These are phyloP conservation scores for Anthopleura sola DNA, from an alignment of 64 coral and sea anemone species.

Conservation along the genomic window DNA sequence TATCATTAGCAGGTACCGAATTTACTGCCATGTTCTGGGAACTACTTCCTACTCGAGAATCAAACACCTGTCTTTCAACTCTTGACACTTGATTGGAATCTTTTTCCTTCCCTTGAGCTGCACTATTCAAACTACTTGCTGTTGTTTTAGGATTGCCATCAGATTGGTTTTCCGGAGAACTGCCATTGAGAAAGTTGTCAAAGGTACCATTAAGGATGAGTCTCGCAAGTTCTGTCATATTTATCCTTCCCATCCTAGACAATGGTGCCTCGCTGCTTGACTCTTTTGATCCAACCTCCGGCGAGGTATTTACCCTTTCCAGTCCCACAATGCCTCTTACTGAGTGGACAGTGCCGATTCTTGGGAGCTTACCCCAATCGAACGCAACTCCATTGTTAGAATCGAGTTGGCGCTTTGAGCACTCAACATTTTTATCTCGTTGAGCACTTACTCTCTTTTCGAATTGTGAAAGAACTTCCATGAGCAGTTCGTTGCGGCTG, in stretches of 20 bases:
- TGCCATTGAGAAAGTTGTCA: not conserved
- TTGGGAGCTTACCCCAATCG: conserved; percentile 10
- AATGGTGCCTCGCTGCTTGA: not conserved
- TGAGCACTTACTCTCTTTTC: not conserved
- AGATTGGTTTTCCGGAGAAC: not conserved
- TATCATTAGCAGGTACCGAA: not conserved
- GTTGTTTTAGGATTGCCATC: not conserved
- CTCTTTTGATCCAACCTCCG: not conserved
- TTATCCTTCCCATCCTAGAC: not conserved
- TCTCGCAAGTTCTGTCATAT: not conserved
- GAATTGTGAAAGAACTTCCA: not conserved
- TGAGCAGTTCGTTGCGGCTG: not conserved
- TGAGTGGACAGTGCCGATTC: conserved; percentile 5
- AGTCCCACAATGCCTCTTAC: not conserved
- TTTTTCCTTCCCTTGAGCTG: not conserved
- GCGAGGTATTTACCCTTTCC: not conserved
- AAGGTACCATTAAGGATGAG: conserved; percentile 3
- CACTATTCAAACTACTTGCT: not conserved
- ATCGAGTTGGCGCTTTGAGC: not conserved
- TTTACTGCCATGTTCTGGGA: not conserved
- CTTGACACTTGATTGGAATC: not conserved
- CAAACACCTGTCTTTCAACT: not conserved
- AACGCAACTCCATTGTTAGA: conserved; percentile 9
- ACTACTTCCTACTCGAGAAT: not conserved
- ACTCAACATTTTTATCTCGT: not conserved